Evolutionary conservation across 1,140 invertebrate genomes (phyloP).

Genomic region (Dufourea novaeangliae): DNA sequence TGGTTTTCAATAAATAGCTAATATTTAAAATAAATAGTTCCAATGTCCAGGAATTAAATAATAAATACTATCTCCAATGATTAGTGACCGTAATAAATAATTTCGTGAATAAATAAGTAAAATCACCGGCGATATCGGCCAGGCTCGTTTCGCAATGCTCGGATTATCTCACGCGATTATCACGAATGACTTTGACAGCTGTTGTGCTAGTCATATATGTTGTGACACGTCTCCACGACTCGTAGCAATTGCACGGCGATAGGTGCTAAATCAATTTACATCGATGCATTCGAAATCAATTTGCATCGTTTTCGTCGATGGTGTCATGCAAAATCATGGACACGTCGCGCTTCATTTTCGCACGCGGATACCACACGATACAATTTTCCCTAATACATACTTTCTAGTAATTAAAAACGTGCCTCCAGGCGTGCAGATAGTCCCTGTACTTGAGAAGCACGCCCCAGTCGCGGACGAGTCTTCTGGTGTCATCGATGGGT

Average conservation of each 20-base stretch:
- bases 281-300: background rate
- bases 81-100: slow-evolving; percentile 42
- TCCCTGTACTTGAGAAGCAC: slow-evolving; percentile 79
- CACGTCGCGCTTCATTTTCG: background rate
- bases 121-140: background rate
- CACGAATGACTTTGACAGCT: slow-evolving; percentile 15
- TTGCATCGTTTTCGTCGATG: background rate
- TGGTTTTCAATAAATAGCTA: slow-evolving; percentile 56
- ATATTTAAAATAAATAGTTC: slow-evolving; percentile 48
- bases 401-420: slow-evolving; percentile 71
- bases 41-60: slow-evolving; percentile 45
- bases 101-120: slow-evolving; percentile 56
- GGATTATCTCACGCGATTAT: slow-evolving; percentile 40
- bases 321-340: background rate
- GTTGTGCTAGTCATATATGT: slow-evolving; percentile 12
- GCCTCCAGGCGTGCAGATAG: slow-evolving; percentile 78
- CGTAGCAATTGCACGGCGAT: background rate
- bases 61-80: slow-evolving; percentile 22
- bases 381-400: too few species aligned
- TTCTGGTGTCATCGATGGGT: slow-evolving; percentile 75
- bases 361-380: background rate
- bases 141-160: background rate
- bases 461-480: slow-evolving; percentile 79
- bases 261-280: slow-evolving; percentile 43
- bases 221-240: slow-evolving; percentile 5